Evolutionary conservation across 2,113 vertebrate genomes (phyloP).

Genomic region (Lophura nycthemera): DNA sequence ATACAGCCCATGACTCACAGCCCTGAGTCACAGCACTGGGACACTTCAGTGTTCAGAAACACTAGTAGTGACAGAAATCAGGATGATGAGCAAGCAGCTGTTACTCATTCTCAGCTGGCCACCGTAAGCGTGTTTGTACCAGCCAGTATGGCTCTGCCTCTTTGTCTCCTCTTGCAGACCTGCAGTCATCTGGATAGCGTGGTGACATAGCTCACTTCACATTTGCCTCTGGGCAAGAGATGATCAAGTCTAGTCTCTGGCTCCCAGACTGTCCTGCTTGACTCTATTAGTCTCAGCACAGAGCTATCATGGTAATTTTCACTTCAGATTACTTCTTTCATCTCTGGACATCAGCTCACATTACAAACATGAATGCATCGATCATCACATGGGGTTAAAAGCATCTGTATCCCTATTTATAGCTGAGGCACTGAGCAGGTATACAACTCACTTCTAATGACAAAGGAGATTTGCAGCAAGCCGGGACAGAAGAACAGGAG

Average conservation of each 20-base stretch:
- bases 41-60: constrained; percentile 56
- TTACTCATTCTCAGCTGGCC: constrained; percentile 74
- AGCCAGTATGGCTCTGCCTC: constrained; percentile 35
- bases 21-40: constrained; percentile 67
- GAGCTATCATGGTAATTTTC: constrained; percentile 30
- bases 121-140: constrained; percentile 56
- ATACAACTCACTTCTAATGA: neutral
- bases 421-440: neutral
- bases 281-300: constrained; percentile 32
- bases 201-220: constrained; percentile 43
- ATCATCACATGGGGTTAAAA: neutral
- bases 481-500: neutral
- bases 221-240: constrained; percentile 51
- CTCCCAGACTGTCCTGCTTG: constrained; percentile 38
- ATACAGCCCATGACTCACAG: constrained; percentile 68
- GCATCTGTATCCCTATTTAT: neutral
- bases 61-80: constrained; percentile 67
- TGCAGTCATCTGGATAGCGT: constrained; percentile 42
- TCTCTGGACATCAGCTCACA: neutral
- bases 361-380: neutral
- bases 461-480: neutral
- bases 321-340: constrained; percentile 21
- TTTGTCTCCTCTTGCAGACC: constrained; percentile 53
- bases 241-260: constrained; percentile 41
- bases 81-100: constrained; percentile 70